A percentile compares a stretch with the other conserved stretches of the same genome.
These are phyloP conservation scores for Pluvianellus socialis DNA, from an alignment of 2,113 vertebrate genomes.

Conservation along the genomic window DNA sequence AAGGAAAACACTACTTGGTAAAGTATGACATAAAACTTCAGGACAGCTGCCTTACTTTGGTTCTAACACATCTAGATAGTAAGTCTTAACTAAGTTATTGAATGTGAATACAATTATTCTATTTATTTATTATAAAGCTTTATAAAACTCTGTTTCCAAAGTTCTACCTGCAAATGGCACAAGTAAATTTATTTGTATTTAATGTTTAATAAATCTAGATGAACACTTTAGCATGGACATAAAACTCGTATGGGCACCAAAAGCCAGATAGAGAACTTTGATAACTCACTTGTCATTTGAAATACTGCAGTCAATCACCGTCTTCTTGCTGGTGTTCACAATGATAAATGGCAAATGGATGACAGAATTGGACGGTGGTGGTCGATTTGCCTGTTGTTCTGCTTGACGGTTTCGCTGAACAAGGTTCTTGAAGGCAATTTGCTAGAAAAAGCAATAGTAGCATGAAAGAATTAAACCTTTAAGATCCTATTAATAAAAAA, in stretches of 20 bases:
- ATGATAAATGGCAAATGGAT: slow-evolving; percentile 98
- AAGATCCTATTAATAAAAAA: not conserved
- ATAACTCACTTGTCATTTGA: slow-evolving; percentile 95
- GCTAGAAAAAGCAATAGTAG: slow-evolving; percentile 73
- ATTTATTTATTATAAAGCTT: not conserved
- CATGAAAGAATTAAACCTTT: not conserved
- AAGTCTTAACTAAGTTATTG: not conserved
- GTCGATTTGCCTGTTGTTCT: slow-evolving; percentile 90
- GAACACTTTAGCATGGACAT: not conserved
- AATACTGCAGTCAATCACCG: slow-evolving; percentile 99
- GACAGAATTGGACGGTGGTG: slow-evolving; percentile 93
- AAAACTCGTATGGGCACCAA: not conserved
- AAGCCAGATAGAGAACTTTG: not conserved
- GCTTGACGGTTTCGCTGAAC: slow-evolving; percentile 93
- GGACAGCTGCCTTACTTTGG: not conserved
- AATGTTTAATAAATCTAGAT: not conserved
- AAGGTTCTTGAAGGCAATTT: slow-evolving; percentile 99
- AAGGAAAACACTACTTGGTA: not conserved
- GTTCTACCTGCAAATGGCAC: not conserved
- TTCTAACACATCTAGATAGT: not conserved
- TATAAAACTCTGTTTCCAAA: not conserved
- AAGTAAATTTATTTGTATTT: not conserved
- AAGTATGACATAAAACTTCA: not conserved
- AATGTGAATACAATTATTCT: not conserved
- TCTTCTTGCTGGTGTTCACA: slow-evolving; percentile 99